These are phyloP conservation scores for Drymonia ruficornis DNA, from an alignment of 2,888 invertebrate genomes.

Conservation along the genomic window DNA sequence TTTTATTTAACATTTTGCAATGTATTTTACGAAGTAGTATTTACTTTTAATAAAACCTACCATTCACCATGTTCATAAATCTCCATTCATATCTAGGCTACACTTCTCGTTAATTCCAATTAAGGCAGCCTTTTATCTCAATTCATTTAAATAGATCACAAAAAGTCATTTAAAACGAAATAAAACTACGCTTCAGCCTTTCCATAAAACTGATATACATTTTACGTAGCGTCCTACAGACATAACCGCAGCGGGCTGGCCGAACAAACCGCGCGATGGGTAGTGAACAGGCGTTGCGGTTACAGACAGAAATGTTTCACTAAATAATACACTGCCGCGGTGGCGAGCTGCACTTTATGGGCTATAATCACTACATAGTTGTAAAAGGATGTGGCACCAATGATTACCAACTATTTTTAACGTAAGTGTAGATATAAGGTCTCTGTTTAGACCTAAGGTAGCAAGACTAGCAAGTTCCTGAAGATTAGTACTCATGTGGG, in stretches of 20 bases:
- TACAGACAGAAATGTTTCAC: conserved; percentile 30
- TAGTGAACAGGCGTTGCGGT: conserved; percentile 40
- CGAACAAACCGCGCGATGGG: conserved; percentile 32
- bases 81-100: not conserved
- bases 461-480: not conserved
- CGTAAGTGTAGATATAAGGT: not conserved
- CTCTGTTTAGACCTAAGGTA: not conserved
- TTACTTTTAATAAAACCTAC: too few species aligned
- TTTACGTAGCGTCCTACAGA: conserved; percentile 29
- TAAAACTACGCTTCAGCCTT: conserved; percentile 14
- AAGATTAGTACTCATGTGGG: too few species aligned
- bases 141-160: not conserved
- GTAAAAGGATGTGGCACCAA: conserved; percentile 36
- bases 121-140: conserved; percentile 3
- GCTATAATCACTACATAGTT: conserved; percentile 35
- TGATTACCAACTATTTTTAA: conserved; percentile 25
- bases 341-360: conserved; percentile 32
- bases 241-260: conserved; percentile 27
- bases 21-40: too few species aligned
- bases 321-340: conserved; percentile 37
- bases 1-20: too few species aligned
- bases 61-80: not conserved
- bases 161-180: not conserved
- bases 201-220: conserved; percentile 27
- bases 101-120: not conserved